Evolutionary conservation across 2,888 invertebrate species (phyloP).

Genomic region (Euspilapteryx auroguttella): DNA sequence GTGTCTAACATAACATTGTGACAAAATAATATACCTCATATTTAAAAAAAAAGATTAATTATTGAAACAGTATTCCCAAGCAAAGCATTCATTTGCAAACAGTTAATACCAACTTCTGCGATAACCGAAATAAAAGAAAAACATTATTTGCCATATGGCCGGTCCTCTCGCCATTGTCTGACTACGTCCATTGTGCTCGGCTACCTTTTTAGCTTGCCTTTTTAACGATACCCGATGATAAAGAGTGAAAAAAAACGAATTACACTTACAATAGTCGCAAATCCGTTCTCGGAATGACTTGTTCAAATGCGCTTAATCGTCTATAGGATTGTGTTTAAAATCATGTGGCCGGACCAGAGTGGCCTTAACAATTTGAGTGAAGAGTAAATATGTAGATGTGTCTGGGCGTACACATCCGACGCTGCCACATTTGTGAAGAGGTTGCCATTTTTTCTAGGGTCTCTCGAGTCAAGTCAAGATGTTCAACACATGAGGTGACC

Average conservation of each 20-base stretch:
- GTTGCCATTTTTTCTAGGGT: constrained; percentile 24
- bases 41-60: too few species aligned
- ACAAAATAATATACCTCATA: too few species aligned
- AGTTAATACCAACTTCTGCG: constrained; percentile 35
- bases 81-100: constrained; percentile 28
- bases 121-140: constrained; percentile 35
- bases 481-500: constrained; percentile 26
- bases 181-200: constrained; percentile 30
- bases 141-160: constrained; percentile 35
- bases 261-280: constrained; percentile 30
- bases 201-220: constrained; percentile 37
- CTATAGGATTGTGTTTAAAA: too few species aligned
- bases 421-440: too few species aligned
- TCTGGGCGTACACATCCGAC: too few species aligned
- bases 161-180: constrained; percentile 28
- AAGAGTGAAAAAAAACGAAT: constrained; percentile 35
- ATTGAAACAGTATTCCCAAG: too few species aligned
- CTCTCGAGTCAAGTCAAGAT: constrained; percentile 18
- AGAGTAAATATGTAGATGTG: too few species aligned
- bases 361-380: too few species aligned
- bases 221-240: constrained; percentile 25
- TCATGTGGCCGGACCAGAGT: neutral
- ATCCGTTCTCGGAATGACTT: constrained; percentile 26
- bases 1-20: too few species aligned
- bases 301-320: constrained; percentile 1